Evolutionary conservation across 2,113 vertebrate genomes (phyloP), one percentile per base, ranked within the genome.

Genomic region (Philantomba maxwellii): DNA sequence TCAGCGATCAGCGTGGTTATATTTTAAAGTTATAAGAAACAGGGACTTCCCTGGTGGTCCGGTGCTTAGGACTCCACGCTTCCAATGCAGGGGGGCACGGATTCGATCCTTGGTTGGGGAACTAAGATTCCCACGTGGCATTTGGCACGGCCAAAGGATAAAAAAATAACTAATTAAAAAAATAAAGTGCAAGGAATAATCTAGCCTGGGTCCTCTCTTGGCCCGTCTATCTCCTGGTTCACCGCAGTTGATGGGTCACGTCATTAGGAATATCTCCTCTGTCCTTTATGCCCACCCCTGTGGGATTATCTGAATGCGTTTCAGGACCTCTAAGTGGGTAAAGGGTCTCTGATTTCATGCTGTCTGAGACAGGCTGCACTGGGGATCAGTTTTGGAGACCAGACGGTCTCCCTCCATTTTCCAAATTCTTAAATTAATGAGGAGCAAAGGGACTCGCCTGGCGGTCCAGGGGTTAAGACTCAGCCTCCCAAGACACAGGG

Each of bases 231-330:
- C 14, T 17, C 19, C 64, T 23, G 60, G n/a, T 47, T 25, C 58
- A 9, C 8, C 2, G 43, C 14, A 23, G 45, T 0, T 5, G 4
- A 7, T 53, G 25, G n/a, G 1, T 39, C 13, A 0, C 3, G 0
- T 70, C 25, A 0, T 25, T 16, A 45, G 58, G 47, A 14, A 0
- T 39, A n/a, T 21, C 57, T 30, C 62, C 75, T 84, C 28, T 47
- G 49, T 2, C 47, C 6, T 17, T 25, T 1, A 5, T 6, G 1
- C 30, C 53, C 47, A 26, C 1, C 28, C 30, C n/a, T 2, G 12
- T 17, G 43, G 58, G 62, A 11, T 11, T 11, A 23, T 25, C 73
- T 12, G 14, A 87, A 21, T 3, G 0, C 1, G 5, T 12, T 6
- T 3, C 14, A 28, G 45, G 75, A 6, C 51, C 5, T 2, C 33